Evolutionary conservation across 1,140 invertebrate genomes (phyloP).

Genomic region (Drosophila ambigua): DNA sequence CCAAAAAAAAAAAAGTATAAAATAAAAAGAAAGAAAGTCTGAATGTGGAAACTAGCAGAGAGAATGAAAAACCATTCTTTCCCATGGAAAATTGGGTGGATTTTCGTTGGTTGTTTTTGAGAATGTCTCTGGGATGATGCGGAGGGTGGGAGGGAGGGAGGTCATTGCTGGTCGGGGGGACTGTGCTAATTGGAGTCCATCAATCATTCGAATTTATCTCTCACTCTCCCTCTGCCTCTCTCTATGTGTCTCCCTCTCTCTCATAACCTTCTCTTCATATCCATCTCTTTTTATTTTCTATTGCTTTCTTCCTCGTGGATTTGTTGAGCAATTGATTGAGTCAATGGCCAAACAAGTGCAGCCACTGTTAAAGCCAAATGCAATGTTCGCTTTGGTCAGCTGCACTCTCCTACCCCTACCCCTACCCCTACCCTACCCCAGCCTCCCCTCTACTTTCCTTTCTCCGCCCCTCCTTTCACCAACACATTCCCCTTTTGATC

Average conservation of each 20-base stretch:
- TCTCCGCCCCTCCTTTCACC: not conserved
- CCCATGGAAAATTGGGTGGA: slow-evolving; percentile 59
- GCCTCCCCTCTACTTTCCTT: slow-evolving; percentile 2
- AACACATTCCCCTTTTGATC: not conserved
- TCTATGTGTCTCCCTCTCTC: slow-evolving; percentile 24
- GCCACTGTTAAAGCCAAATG: slow-evolving; percentile 32
- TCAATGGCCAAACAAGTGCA: slow-evolving; percentile 64
- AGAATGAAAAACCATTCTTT: slow-evolving; percentile 51
- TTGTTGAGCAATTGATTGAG: slow-evolving; percentile 28
- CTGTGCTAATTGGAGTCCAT: slow-evolving; percentile 54
- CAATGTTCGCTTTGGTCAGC: slow-evolving; percentile 68
- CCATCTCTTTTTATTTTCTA: not conserved
- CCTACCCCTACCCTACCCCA: slow-evolving; percentile 2
- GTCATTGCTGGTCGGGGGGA: slow-evolving; percentile 9
- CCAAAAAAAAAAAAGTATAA: slow-evolving; percentile 11
- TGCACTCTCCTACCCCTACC: slow-evolving; percentile 31
- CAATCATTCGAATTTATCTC: slow-evolving; percentile 51
- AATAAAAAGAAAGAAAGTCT: slow-evolving; percentile 36
- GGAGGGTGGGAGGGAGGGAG: not conserved
- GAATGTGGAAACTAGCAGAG: slow-evolving; percentile 28
- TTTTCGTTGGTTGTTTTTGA: slow-evolving; percentile 13
- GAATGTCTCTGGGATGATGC: not conserved
- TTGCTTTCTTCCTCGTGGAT: not conserved
- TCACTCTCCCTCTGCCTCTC: slow-evolving; percentile 3
- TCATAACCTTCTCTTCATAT: not conserved